These are phyloP conservation scores for Threskiornis aethiopicus DNA, from an alignment of 2,797 vertebrate species.

Conservation along the genomic window DNA sequence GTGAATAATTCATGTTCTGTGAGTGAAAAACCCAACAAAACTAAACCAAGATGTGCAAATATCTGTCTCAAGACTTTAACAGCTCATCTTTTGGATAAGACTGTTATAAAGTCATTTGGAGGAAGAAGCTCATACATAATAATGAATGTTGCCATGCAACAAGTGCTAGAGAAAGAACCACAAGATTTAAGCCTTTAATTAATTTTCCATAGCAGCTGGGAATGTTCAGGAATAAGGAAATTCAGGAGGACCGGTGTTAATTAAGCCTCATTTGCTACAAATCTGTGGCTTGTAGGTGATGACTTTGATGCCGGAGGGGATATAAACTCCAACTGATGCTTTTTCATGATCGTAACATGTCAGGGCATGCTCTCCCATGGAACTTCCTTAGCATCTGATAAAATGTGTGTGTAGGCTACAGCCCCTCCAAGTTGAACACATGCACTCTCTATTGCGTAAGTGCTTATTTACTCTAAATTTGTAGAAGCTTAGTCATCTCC, in stretches of 20 bases:
- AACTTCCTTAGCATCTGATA: not conserved
- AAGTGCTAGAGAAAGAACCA: constrained; percentile 60
- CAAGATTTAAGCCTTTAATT: constrained; percentile 32
- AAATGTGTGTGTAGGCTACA: not conserved
- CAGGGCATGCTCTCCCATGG: not conserved
- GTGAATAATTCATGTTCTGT: not conserved
- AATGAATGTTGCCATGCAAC: constrained; percentile 67
- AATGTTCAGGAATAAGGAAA: constrained; percentile 32
- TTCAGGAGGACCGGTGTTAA: constrained; percentile 1
- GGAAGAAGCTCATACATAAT: constrained; percentile 45
- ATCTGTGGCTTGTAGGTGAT: not conserved
- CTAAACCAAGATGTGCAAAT: not conserved
- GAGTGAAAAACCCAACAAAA: not conserved
- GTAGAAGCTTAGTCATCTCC: not conserved
- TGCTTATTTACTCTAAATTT: not conserved
- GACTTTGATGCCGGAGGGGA: not conserved
- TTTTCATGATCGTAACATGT: not conserved
- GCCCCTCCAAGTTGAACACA: not conserved
- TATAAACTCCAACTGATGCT: not conserved
- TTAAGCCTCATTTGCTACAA: constrained; percentile 27
- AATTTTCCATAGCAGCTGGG: constrained; percentile 31
- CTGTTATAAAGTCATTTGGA: constrained; percentile 42
- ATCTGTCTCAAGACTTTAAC: not conserved
- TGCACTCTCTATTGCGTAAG: not conserved
- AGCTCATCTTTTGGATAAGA: constrained; percentile 25